These are phyloP conservation scores for Baccha elongata DNA, from an alignment of 2,888 invertebrate genomes.

Conservation along the genomic window DNA sequence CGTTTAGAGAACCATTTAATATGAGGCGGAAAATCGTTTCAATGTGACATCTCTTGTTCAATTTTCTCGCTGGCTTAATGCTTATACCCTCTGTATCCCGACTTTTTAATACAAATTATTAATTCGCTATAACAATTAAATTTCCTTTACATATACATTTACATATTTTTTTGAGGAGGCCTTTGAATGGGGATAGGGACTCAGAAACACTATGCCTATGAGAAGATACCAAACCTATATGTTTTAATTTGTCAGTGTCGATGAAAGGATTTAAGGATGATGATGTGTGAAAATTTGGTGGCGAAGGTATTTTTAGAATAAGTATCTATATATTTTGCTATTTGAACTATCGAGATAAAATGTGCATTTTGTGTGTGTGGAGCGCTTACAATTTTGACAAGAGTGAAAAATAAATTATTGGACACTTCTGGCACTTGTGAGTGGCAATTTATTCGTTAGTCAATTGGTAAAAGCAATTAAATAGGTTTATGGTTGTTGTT, in stretches of 20 bases:
- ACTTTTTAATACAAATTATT: slow-evolving; percentile 35
- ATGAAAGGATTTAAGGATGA: slow-evolving; percentile 51
- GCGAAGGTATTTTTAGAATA: slow-evolving; percentile 10
- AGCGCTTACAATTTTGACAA: slow-evolving; percentile 17
- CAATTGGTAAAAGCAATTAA: not conserved
- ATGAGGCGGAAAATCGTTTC: slow-evolving; percentile 63
- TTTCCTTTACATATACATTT: not conserved
- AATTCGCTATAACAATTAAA: slow-evolving; percentile 20
- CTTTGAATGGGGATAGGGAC: too few species aligned
- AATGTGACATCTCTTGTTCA: slow-evolving; percentile 32
- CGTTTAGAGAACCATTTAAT: slow-evolving; percentile 58
- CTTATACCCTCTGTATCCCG: slow-evolving; percentile 5
- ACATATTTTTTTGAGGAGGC: not conserved
- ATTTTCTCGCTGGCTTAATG: not conserved
- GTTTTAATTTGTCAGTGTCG: slow-evolving; percentile 64
- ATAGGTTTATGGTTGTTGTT: not conserved
- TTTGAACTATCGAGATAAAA: slow-evolving; percentile 5
- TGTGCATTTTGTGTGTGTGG: not conserved
- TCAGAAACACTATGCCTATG: too few species aligned
- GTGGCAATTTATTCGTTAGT: slow-evolving; percentile 28
- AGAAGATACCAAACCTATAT: too few species aligned
- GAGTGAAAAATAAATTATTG: not conserved
- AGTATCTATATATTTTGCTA: too few species aligned
- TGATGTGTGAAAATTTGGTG: slow-evolving; percentile 12
- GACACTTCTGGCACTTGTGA: slow-evolving; percentile 15